These are phyloP conservation scores for Phenganax subtilis DNA, from an alignment of 92 coral and sea anemone genomes.

Conservation along the genomic window DNA sequence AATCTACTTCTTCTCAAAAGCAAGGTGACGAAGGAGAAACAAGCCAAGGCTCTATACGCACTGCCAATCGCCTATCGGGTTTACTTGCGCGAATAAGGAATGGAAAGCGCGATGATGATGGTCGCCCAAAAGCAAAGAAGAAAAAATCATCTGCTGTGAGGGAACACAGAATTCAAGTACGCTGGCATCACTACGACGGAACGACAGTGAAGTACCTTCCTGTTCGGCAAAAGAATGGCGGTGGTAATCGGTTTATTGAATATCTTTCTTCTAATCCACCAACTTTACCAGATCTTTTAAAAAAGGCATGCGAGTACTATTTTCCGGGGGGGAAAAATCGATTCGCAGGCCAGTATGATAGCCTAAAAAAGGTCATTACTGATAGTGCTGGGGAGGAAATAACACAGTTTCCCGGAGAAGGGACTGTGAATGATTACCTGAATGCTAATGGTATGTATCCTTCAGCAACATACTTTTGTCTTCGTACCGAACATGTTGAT, in stretches of 20 bases:
- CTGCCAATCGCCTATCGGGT: conserved; percentile 42
- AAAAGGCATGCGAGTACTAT: conserved; percentile 44
- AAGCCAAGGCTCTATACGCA: conserved; percentile 14
- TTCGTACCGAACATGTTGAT: conserved; percentile 41
- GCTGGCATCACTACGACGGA: conserved; percentile 49
- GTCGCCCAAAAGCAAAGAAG: conserved; percentile 30
- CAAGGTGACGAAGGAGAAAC: conserved; percentile 18
- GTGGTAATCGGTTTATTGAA: conserved; percentile 44
- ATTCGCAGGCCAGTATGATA: conserved; percentile 45
- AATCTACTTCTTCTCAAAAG: neutral
- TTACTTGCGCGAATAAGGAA: conserved; percentile 36
- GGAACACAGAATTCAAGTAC: conserved; percentile 52
- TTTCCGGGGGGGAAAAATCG: conserved; percentile 41
- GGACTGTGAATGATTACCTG: conserved; percentile 51
- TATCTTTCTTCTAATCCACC: conserved; percentile 44
- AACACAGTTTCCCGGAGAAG: conserved; percentile 41
- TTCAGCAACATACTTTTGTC: conserved; percentile 46
- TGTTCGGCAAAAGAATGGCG: conserved; percentile 53
- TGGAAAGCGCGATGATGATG: too few species aligned
- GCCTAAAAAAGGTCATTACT: conserved; percentile 39
- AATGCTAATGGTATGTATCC: conserved; percentile 48
- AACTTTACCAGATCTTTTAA: conserved; percentile 20
- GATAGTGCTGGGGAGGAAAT: conserved; percentile 45
- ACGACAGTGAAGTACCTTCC: conserved; percentile 32
- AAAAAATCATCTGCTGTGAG: conserved; percentile 26